Percentiles rank a stretch among this genome's conserved stretches.
Conservation (phyloP, 2,797 vertebrate genomes). For the Epinephelus malabaricus region DNA sequence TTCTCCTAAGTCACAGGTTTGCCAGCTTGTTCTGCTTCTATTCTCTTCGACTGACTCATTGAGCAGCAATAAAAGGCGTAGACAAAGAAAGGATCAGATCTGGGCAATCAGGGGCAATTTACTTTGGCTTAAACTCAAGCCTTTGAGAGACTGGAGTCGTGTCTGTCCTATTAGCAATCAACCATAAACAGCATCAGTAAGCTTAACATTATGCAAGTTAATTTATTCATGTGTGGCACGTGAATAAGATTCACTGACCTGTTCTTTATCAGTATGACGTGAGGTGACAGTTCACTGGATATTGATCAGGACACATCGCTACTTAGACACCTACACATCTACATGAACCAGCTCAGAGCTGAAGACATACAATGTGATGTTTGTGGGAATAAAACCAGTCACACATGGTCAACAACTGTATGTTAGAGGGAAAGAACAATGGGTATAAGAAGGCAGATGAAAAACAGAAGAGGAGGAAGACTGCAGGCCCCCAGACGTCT, state of each 20-base stretch:
- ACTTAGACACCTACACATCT: not conserved
- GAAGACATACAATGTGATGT: conserved; percentile 15
- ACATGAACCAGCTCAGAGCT: not conserved
- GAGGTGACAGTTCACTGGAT: conserved; percentile 12
- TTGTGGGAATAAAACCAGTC: not conserved
- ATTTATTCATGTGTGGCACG: conserved; percentile 28
- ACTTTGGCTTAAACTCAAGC: conserved; percentile 37
- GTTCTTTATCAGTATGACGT: conserved; percentile 28
- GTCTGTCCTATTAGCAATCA: conserved; percentile 28
- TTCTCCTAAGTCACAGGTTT: conserved; percentile 51
- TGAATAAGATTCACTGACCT: conserved; percentile 49
- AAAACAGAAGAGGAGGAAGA: not conserved
- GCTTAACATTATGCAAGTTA: conserved; percentile 26
- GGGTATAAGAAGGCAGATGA: conserved; percentile 3
- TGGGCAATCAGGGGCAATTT: conserved; percentile 50
- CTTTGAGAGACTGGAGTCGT: conserved; percentile 7
- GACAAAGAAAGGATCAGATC: conserved; percentile 43
- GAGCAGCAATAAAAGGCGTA: conserved; percentile 49
- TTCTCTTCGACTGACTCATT: conserved; percentile 45
- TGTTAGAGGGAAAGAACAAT: not conserved
- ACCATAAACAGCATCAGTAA: conserved; percentile 20
- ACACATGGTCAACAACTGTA: conserved; percentile 1
- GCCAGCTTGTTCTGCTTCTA: conserved; percentile 22
- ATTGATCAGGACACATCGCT: not conserved
- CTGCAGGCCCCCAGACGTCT: not conserved